These are phyloP conservation scores for Syngnathus acus DNA, from an alignment of 2,797 vertebrate species.

Conservation along the genomic window DNA sequence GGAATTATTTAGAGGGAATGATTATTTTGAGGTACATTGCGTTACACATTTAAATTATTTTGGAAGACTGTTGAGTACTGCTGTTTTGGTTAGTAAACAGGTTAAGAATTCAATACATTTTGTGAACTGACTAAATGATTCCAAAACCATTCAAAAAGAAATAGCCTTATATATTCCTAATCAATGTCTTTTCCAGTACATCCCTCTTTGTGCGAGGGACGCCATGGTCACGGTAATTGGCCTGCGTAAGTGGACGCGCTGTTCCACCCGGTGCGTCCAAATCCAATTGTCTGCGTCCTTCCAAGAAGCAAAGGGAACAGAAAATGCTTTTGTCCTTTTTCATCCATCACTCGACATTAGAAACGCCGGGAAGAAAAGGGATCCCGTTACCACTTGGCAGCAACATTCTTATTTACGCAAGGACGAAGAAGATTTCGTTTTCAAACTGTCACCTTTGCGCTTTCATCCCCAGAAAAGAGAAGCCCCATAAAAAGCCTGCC, in stretches of 20 bases:
- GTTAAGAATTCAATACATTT: too few species aligned
- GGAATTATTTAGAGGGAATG: too few species aligned
- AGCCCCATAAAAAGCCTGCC: background rate
- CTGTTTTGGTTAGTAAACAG: too few species aligned
- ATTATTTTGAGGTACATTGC: too few species aligned
- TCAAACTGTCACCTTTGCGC: slow-evolving; percentile 4
- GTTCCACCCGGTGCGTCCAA: slow-evolving; percentile 54
- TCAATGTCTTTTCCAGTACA: background rate
- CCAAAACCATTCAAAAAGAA: too few species aligned
- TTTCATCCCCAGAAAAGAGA: background rate
- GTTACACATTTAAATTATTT: too few species aligned
- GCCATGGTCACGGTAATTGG: slow-evolving; percentile 50
- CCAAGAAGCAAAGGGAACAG: slow-evolving; percentile 47
- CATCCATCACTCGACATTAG: slow-evolving; percentile 49
- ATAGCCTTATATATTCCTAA: too few species aligned
- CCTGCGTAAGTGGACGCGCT: slow-evolving; percentile 53
- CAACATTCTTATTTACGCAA: slow-evolving; percentile 27
- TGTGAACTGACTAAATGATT: too few species aligned
- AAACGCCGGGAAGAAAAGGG: slow-evolving; percentile 6
- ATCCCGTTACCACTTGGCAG: slow-evolving; percentile 26
- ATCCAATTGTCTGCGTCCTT: slow-evolving; percentile 51
- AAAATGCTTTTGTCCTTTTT: slow-evolving; percentile 58
- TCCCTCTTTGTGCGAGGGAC: slow-evolving; percentile 20
- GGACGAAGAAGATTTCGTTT: background rate
- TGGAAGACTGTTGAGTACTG: too few species aligned